Base-by-base conservation (phyloP, 2,888 invertebrate species). In the Drosophila parthenogenetica region DNA sequence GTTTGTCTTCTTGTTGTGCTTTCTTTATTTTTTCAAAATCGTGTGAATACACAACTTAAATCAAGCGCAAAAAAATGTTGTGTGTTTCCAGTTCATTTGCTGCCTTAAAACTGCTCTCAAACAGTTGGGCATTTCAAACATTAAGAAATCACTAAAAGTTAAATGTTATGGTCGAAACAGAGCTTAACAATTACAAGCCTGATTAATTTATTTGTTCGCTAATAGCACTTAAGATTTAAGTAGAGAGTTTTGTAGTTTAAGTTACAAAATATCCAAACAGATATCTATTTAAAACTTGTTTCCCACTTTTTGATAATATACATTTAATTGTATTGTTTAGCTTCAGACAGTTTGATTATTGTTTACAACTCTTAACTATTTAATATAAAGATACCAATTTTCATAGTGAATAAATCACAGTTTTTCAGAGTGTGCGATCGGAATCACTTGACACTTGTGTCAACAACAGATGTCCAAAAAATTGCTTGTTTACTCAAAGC, bases 21-120 rank as follows among this genome's bases (percentile, higher is more conserved):
- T 69, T n/a, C n/a, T n/a, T n/a, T n/a, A 40, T 40, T 16, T 19
- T 17, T 25, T 16, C n/a, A 54, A 69, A 65, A 69, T 71, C 60
- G 64, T 62, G 69, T 68, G 71, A 60, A 57, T 14, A 45, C 22
- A 37, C 68, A 71, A 46, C 76, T 71, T 73, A 79, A 86, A 83
- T 88, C 84, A 71, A 53, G 71, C 79, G 62, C 40, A 67, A 55
- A 59, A 73, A 75, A 69, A 79, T 69, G 35, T 29, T 46, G 57
- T 62, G 58, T 48, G 32, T 71, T 75, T 75, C 69, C 78, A 61
- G 63, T 61, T 73, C 22, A 73, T 64, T 75, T 64, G 58, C 0
- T 37, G n/a, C 13, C 22, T 25, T 29, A 51, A 22, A 57, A 67
- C 32, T 51, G 49, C 51, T 63, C 39, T n/a, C 42, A 32, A 54